A percentile compares a stretch with the other conserved stretches of the same genome.
These are phyloP conservation scores for Lamprotornis superbus DNA, from an alignment of 2,113 vertebrate species.

Conservation along the genomic window DNA sequence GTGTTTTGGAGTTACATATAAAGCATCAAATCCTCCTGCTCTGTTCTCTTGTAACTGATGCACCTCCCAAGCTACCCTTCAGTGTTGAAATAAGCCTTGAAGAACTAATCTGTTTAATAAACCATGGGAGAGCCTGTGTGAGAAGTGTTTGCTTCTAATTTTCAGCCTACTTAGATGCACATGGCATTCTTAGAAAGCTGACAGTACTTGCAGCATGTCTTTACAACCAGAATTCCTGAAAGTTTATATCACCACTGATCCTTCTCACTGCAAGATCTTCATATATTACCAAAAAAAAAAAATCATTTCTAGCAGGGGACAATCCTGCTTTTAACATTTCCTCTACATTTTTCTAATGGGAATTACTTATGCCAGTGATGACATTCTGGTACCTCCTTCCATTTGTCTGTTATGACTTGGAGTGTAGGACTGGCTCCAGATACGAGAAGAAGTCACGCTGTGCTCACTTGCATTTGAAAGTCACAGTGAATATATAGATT, in stretches of 20 bases:
- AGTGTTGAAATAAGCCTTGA: not conserved
- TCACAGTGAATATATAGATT: not conserved
- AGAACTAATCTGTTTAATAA: not conserved
- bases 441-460: not conserved
- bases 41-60: not conserved
- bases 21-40: not conserved
- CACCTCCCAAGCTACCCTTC: not conserved
- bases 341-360: not conserved
- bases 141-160: not conserved
- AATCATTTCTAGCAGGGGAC: not conserved
- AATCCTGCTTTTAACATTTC: not conserved
- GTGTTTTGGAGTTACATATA: not conserved
- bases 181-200: not conserved
- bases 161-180: not conserved
- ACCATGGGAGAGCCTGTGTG: not conserved
- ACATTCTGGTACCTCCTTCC: not conserved
- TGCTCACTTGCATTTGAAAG: slow-evolving; percentile 2
- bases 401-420: not conserved
- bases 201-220: not conserved
- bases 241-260: fast-evolving
- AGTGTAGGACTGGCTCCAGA: not conserved
- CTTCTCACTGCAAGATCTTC: not conserved
- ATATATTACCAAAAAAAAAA: not conserved
- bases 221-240: not conserved
- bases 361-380: not conserved